A percentile compares a stretch with the other conserved stretches of the same genome.
phyloP scores from a whole-genome alignment of 2,888 invertebrate genomes.

The Agrochola litura region DNA sequence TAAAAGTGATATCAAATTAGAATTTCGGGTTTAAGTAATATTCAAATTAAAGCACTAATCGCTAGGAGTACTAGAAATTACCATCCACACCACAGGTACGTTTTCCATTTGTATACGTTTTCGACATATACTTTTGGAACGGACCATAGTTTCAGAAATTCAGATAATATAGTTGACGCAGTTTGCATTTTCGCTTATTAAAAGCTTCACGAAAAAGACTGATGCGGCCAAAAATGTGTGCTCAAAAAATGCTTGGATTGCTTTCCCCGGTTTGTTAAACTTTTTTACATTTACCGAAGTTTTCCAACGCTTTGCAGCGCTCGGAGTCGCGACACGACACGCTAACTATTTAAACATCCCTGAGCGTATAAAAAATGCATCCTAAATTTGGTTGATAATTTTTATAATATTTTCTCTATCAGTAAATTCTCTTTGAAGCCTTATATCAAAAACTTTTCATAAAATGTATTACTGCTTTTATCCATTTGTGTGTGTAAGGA shows the following conservation, averaged over 20 bases:
- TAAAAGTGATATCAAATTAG: neutral
- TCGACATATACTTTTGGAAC: neutral
- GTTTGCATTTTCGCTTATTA: neutral
- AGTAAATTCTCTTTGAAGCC: slow-evolving; percentile 13
- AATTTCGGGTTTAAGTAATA: too few relatives aligned
- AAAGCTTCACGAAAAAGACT: slow-evolving; percentile 6
- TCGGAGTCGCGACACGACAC: slow-evolving; percentile 5
- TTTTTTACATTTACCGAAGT: slow-evolving; percentile 22
- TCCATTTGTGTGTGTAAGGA: neutral
- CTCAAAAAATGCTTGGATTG: slow-evolving; percentile 13
- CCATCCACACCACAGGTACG: neutral
- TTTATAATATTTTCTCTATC: slow-evolving; percentile 1
- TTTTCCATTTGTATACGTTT: neutral
- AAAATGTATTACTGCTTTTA: slow-evolving; percentile 26
- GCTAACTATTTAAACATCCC: slow-evolving; percentile 34
- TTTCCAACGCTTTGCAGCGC: slow-evolving; percentile 24
- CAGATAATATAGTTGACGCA: neutral
- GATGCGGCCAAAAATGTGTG: neutral
- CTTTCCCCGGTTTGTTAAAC: slow-evolving; percentile 3
- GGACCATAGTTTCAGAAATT: neutral
- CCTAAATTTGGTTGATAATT: slow-evolving; percentile 3
- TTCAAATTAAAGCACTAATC: neutral
- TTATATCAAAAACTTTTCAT: slow-evolving; percentile 10
- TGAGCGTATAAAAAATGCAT: slow-evolving; percentile 34
- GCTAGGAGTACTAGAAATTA: too few relatives aligned